Evolutionary conservation across 2,797 vertebrate genomes (phyloP), one percentile per base, ranked within the genome.

Genomic region (Lates japonicus): DNA sequence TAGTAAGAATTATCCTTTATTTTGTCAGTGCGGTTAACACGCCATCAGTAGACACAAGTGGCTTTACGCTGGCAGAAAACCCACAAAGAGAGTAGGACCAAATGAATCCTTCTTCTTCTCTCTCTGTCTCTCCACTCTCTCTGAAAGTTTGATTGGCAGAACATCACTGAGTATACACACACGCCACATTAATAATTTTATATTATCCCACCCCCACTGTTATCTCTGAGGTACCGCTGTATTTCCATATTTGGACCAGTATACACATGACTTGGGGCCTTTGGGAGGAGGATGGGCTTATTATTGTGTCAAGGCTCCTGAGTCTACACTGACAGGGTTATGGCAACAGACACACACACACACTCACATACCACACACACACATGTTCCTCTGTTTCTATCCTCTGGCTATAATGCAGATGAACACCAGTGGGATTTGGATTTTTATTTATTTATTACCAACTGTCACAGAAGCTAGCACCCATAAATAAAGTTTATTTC

Each of bases 181-280:
- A 52, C 39, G 63, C 49, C 39, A 69, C 51, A 72, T 44, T n/a
- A n/a, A n/a, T n/a, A n/a, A n/a, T n/a, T n/a, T n/a, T n/a, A n/a
- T n/a, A n/a, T n/a, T n/a, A 16, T 29, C 39, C 48, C 5, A 29
- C 19, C 33, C 48, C 17, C 55, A 51, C 20, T 55, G 70, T 73
- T 82, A 76, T 83, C 67, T 78, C 83, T 63, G 75, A 78, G 73
- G 70, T 65, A 29, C 25, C 25, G 25, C 25, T 83, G 63, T 55
- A 81, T 91, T 82, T 88, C 82, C 81, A 85, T 82, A 84, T 88
- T 85, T 84, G 76, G 71, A 87, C 74, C 59, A 70, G 42, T 79
- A 88, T 82, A 74, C n/a, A 87, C 77, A 71, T 64, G 33, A 79
- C 68, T 87, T 54, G 25, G 20, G 74, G 74, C 57, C 67, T 76